phyloP scores from a whole-genome alignment of 2,888 invertebrate species.

The Eucera pruinosa region DNA sequence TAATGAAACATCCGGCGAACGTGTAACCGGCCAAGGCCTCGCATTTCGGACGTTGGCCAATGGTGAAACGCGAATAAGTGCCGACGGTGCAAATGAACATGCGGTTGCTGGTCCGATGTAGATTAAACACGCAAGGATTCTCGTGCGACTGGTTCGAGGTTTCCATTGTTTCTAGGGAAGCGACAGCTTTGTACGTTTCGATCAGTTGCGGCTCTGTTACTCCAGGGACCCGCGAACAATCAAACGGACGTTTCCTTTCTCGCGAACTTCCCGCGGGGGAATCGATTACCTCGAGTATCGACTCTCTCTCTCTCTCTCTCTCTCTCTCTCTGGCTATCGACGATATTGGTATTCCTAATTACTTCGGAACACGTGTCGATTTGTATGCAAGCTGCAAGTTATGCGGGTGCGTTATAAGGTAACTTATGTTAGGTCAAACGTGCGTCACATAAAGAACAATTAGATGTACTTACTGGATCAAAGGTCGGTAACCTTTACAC shows the following conservation, averaged over 20 bases:
- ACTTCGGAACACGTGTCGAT: constrained; percentile 11
- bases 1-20: constrained; percentile 49
- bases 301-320: too few relatives aligned
- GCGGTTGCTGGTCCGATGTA: constrained; percentile 37
- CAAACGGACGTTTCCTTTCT: constrained; percentile 28
- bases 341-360: constrained; percentile 41
- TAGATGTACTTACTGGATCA: too few relatives aligned
- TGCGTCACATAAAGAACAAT: too few relatives aligned
- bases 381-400: neutral
- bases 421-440: too few relatives aligned
- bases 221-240: constrained; percentile 37
- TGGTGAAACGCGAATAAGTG: constrained; percentile 43
- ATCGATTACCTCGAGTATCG: constrained; percentile 12
- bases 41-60: constrained; percentile 3
- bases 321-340: neutral
- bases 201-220: constrained; percentile 26
- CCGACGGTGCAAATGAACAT: constrained; percentile 44
- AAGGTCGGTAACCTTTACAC: too few relatives aligned
- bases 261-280: constrained; percentile 6
- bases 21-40: constrained; percentile 15
- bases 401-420: neutral
- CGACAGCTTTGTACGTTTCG: constrained; percentile 41
- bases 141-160: constrained; percentile 15
- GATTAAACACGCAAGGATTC: constrained; percentile 54
- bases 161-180: constrained; percentile 39